These are phyloP conservation scores for Botia kubotai DNA, from an alignment of 2,797 vertebrate species.

Conservation along the genomic window DNA sequence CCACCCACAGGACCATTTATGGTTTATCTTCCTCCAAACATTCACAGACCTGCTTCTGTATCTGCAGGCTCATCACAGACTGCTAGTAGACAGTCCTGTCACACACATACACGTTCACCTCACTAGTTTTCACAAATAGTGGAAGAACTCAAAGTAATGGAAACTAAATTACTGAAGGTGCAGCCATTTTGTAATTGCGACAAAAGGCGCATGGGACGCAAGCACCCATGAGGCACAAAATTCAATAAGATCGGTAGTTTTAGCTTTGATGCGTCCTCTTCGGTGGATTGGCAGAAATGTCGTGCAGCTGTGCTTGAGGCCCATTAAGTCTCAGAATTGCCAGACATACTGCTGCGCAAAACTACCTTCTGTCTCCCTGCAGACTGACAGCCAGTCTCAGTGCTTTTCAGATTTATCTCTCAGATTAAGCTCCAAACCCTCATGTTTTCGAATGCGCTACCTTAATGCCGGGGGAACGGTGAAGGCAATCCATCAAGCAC, in stretches of 20 bases:
- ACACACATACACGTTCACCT: slow-evolving; percentile 11
- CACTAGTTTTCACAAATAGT: background rate
- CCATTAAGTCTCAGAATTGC: slow-evolving; percentile 22
- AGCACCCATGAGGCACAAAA: background rate
- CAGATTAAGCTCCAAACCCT: slow-evolving; percentile 8
- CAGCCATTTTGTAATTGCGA: background rate
- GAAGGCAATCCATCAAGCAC: background rate
- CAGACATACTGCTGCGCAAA: slow-evolving; percentile 8
- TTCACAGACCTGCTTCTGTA: slow-evolving; percentile 13
- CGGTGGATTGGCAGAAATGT: slow-evolving; percentile 14
- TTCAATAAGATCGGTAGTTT: slow-evolving; percentile 24
- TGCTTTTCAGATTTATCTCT: slow-evolving; percentile 31
- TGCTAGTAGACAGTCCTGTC: background rate
- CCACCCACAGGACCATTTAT: background rate
- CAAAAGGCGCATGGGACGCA: slow-evolving; percentile 1
- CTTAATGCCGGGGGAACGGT: background rate
- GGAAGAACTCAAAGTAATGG: background rate
- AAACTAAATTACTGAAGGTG: background rate
- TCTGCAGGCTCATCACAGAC: background rate
- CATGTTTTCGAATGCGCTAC: background rate
- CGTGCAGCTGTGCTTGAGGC: slow-evolving; percentile 24
- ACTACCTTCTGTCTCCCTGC: background rate
- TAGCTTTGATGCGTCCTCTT: background rate
- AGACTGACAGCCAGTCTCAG: slow-evolving; percentile 15
- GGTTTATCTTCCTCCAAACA: slow-evolving; percentile 6